Percentiles rank a stretch among this genome's conserved stretches.
These are phyloP conservation scores for Pseudocheirus occidentalis DNA, from an alignment of 2,797 vertebrate species.

Conservation along the genomic window DNA sequence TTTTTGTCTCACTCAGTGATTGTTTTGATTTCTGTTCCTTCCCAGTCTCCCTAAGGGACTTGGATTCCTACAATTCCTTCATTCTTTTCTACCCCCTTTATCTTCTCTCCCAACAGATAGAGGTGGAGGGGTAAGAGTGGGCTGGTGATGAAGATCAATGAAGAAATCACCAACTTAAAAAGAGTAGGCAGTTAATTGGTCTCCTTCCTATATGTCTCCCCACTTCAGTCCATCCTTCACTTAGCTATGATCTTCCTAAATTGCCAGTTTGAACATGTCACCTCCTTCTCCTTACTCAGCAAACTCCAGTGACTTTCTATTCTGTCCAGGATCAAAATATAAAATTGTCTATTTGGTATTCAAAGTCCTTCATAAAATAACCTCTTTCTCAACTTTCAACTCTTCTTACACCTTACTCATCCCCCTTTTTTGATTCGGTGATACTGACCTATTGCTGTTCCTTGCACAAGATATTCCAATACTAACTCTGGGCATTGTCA, in stretches of 20 bases:
- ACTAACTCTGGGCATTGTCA: not conserved
- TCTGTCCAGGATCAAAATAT: not conserved
- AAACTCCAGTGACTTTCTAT: not conserved
- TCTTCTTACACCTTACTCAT: not conserved
- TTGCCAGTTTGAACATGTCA: not conserved
- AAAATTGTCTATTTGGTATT: not conserved
- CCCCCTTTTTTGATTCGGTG: not conserved
- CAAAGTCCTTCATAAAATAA: not conserved
- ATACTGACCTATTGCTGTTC: not conserved
- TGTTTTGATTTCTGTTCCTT: conserved; percentile 70
- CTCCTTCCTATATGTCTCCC: not conserved
- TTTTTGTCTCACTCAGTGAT: conserved; percentile 53
- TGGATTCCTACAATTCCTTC: conserved; percentile 41
- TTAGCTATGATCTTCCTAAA: not conserved
- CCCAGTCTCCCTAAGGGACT: conserved; percentile 47
- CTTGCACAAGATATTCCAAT: not conserved
- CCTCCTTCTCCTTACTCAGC: not conserved
- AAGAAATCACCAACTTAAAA: conserved; percentile 85
- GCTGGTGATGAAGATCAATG: conserved; percentile 88
- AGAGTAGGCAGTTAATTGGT: not conserved
- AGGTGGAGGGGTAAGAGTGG: conserved; percentile 57
- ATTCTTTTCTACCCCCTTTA: conserved; percentile 57
- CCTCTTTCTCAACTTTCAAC: not conserved
- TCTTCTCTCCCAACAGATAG: not conserved
- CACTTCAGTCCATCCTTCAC: not conserved